Base-by-base conservation (phyloP, 2,888 invertebrate species). In the Hedya salicella region DNA sequence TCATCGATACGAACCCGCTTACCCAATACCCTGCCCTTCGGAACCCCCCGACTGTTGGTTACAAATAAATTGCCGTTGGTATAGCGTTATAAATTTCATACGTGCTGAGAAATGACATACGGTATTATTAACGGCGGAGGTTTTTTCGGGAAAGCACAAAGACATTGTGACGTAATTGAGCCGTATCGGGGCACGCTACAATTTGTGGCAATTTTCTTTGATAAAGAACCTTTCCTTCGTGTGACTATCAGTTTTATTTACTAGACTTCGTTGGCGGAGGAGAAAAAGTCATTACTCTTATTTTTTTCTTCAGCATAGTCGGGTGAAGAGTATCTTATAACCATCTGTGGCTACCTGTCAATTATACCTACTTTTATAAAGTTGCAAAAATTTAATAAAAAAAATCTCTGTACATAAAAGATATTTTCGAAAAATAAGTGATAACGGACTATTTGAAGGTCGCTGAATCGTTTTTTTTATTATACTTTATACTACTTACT, bases 61-160 rank as follows among this genome's bases (percentile, higher is more conserved):
- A 91, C 88, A 90, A 90, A 91, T 91, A 92, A 91, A 92, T 91
- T 89, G 90, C 89, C 84, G 86, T 83, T 85, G 85, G 85, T 8
- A 46, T 46, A 82, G 86, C 85, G 90, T 88, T 91, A 91, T 91
- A 92, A 90, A 90, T 91, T 90, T 89, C 91, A 92, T 92, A 92
- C 92, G 90, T 91, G 92, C 92, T 92, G 92, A 90, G 92, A 91
- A 92, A 91, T 89, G 91, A 91, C 92, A 92, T 91, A 91, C 89
- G 92, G 91, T 85, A 88, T 89, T 91, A 91, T 92, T 92, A 91
- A 91, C 91, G 88, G 89, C 86, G 77, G 78, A 78, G 76, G 82
- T 82, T 84, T 86, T 84, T 84, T 82, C 75, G 80, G 81, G 83
- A 80, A 85, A 88, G 88, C 79, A 87, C 81, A 89, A 89, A 90